Base-by-base conservation (phyloP, 2,113 vertebrate genomes). In the Hydrolagus affinis region DNA sequence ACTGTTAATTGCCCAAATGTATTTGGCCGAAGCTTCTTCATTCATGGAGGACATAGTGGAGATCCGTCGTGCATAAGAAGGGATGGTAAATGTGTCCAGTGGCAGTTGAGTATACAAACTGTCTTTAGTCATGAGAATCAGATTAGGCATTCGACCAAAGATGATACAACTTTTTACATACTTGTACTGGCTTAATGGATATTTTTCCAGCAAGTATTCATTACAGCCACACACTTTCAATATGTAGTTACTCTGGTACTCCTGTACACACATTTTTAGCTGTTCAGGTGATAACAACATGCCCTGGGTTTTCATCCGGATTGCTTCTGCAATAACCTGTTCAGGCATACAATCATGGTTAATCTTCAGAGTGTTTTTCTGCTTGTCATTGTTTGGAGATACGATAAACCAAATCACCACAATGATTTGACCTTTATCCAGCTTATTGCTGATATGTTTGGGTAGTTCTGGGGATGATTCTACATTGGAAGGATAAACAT, bases 371-470 rank as follows among this genome's bases (percentile, higher is more conserved):
- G 94, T 95, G 90, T 95, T 94, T 80, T 95, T 94, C 90, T 95
- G 94, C 89, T 95, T 94, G 78, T 94, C 92, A 87, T 94, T 94
- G 0, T 92, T 94, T 0, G 94, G 94, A 70, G 93, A 94, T 73
- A 95, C 93, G 4, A 95, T 94, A 23, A 95, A 94, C 94, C 94
- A 94, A 86, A 95, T 94, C 8, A 93, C 93, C 23, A 94, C 93
- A 0, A 95, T 94, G 85, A 95, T 86, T 85, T 92, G 90, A 0
- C 93, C 93, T 90, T 94, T 93, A 91, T 94, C 93, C 30, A 94
- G 89, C 69, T 94, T 94, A 89, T 89, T 90, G 87, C 90, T 93
- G 86, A 95, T 92, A 86, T 95, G 93, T 17, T 91, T 92, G 1
- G 94, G 93, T 8, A 95, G 89, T 12, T 94, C 91, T 0, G 92